Evolutionary conservation across 2,888 invertebrate genomes (phyloP).

Genomic region (Caenorhabditis parvicauda): DNA sequence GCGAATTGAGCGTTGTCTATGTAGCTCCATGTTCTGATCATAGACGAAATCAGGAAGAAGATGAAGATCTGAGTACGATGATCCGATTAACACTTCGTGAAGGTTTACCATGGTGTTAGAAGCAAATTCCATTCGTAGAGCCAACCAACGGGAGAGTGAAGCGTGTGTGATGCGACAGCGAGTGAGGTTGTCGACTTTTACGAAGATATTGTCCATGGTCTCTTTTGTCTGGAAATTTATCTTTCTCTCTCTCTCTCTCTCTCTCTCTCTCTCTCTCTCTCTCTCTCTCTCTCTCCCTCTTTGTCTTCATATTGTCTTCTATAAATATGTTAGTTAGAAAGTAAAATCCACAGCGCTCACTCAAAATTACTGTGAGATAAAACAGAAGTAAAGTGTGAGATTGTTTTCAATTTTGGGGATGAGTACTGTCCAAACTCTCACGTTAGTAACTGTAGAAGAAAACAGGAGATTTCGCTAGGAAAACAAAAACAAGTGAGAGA

Average conservation of each 20-base stretch:
- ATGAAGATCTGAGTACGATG: slow-evolving; percentile 10
- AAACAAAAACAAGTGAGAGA: neutral
- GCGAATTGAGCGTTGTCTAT: slow-evolving; percentile 23
- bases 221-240: slow-evolving; percentile 5
- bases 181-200: slow-evolving; percentile 32
- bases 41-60: slow-evolving; percentile 17
- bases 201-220: slow-evolving; percentile 14
- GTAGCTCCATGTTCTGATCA: too few relatives aligned
- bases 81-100: neutral
- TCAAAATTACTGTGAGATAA: too few relatives aligned
- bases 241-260: neutral
- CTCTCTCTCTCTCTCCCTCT: neutral
- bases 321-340: too few relatives aligned
- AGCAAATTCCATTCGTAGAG: slow-evolving; percentile 87
- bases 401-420: too few relatives aligned
- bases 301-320: neutral
- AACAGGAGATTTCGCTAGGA: too few relatives aligned
- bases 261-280: neutral
- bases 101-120: slow-evolving; percentile 83
- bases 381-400: too few relatives aligned
- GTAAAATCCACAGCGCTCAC: too few relatives aligned
- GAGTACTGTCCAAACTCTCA: too few relatives aligned
- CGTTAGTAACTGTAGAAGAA: too few relatives aligned
- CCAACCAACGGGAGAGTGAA: slow-evolving; percentile 73
- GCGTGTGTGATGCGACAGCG: slow-evolving; percentile 36